Conservation (phyloP, 2,888 invertebrate genomes). For the Rambutsinella grinnellia region DNA sequence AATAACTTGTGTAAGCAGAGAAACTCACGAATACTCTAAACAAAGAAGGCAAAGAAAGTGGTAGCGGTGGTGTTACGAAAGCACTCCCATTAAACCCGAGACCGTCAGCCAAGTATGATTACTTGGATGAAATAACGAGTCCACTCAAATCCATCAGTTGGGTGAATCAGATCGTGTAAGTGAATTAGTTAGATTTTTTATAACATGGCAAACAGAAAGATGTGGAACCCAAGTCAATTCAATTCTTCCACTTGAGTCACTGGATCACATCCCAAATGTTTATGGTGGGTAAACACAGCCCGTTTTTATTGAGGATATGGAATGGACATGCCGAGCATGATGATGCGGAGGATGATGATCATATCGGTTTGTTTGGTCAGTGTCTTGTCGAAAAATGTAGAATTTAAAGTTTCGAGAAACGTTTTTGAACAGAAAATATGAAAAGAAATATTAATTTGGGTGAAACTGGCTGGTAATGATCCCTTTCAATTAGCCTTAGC, state of each 20-base stretch:
- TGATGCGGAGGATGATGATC: not conserved
- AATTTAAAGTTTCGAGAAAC: no score
- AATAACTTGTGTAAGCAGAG: no score
- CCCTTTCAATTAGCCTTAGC: not conserved
- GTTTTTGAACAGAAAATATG: no score
- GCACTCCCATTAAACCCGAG: no score
- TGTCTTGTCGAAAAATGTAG: not conserved
- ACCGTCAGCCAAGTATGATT: no score
- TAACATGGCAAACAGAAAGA: constrained; percentile 17
- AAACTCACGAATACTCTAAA: no score
- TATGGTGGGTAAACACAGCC: constrained; percentile 53
- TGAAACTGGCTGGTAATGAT: not conserved
- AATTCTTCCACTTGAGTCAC: constrained; percentile 55
- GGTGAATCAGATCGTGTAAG: not conserved
- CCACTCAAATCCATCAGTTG: no score
- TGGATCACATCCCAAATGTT: constrained; percentile 54
- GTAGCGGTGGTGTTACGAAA: no score
- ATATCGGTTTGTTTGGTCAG: not conserved
- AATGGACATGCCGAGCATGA: not conserved
- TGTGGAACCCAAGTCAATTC: constrained; percentile 51
- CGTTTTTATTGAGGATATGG: constrained; percentile 50
- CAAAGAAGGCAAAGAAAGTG: no score
- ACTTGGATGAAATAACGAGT: no score
- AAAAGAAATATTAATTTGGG: no score
- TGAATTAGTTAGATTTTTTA: not conserved